Conservation (phyloP, 2,888 invertebrate genomes). For the Leptarthrus brevirostris region DNA sequence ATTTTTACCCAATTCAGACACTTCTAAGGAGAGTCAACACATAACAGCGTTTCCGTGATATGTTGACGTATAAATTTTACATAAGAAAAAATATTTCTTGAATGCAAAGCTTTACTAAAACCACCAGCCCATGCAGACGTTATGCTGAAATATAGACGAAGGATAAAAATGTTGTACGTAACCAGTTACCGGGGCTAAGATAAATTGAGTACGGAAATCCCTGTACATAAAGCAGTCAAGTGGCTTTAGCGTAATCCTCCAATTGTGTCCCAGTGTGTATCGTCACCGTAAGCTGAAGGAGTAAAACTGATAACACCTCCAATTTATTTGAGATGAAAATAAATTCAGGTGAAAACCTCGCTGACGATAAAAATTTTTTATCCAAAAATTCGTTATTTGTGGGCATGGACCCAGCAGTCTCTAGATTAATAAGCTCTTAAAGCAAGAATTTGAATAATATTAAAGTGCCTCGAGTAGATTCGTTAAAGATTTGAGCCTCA, state of each 20-base stretch:
- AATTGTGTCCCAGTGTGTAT: slow-evolving; percentile 29
- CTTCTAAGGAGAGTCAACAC: neutral
- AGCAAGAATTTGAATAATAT: no score
- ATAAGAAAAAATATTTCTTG: slow-evolving; percentile 22
- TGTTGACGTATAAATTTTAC: slow-evolving; percentile 22
- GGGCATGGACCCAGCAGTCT: no score
- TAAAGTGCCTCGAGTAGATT: no score
- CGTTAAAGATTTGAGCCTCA: no score
- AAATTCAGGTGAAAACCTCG: slow-evolving; percentile 2
- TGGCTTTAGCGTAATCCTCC: slow-evolving; percentile 29
- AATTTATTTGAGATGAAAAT: slow-evolving; percentile 18
- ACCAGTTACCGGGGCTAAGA: slow-evolving; percentile 26
- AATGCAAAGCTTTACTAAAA: slow-evolving; percentile 8
- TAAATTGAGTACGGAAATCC: slow-evolving; percentile 37
- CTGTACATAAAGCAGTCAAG: slow-evolving; percentile 37
- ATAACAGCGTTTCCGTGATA: slow-evolving; percentile 5
- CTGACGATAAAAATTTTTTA: slow-evolving; percentile 23
- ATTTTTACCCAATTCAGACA: no score
- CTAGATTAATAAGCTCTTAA: no score
- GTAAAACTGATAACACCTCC: slow-evolving; percentile 28
- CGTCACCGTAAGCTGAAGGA: slow-evolving; percentile 21
- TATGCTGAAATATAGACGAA: slow-evolving; percentile 26
- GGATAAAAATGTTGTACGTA: slow-evolving; percentile 21
- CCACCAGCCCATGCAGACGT: slow-evolving; percentile 10
- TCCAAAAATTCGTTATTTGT: neutral